A percentile compares a stretch with the other conserved stretches of the same genome.
phyloP scores from a whole-genome alignment of 2,113 vertebrate genomes.

The Galeopterus variegatus region DNA sequence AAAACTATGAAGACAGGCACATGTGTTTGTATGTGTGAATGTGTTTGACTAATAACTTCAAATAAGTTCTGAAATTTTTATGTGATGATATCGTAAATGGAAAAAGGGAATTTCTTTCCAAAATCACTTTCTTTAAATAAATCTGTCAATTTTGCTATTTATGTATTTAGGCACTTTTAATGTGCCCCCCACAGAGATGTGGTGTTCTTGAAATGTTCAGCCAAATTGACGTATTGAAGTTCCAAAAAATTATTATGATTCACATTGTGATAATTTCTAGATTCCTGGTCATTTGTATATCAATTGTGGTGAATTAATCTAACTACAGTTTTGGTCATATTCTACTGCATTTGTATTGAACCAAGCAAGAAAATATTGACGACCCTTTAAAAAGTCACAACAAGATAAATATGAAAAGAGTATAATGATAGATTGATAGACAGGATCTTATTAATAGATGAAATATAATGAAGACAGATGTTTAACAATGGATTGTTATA shows the following conservation, averaged over 20 bases:
- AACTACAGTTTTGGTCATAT: neutral
- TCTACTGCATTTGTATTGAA: slow-evolving; percentile 47
- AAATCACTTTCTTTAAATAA: neutral
- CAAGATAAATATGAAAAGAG: slow-evolving; percentile 38
- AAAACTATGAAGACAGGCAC: neutral
- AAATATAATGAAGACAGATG: neutral
- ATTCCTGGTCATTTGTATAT: neutral
- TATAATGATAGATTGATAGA: neutral
- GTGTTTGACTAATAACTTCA: neutral
- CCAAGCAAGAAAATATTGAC: slow-evolving; percentile 8
- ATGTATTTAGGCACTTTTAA: neutral
- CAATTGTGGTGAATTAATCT: neutral
- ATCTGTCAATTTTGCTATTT: neutral
- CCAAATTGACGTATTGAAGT: neutral
- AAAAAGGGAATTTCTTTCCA: neutral
- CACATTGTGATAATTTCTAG: slow-evolving; percentile 26
- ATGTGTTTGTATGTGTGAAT: neutral
- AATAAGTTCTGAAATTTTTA: neutral
- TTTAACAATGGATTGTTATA: neutral
- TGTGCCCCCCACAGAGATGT: neutral
- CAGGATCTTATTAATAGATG: slow-evolving; percentile 5
- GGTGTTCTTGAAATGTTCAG: neutral
- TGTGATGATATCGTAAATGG: neutral
- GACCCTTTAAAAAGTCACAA: neutral
- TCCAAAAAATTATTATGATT: neutral